Conservation (phyloP, 2,797 vertebrate genomes). For the Alosa sapidissima region DNA sequence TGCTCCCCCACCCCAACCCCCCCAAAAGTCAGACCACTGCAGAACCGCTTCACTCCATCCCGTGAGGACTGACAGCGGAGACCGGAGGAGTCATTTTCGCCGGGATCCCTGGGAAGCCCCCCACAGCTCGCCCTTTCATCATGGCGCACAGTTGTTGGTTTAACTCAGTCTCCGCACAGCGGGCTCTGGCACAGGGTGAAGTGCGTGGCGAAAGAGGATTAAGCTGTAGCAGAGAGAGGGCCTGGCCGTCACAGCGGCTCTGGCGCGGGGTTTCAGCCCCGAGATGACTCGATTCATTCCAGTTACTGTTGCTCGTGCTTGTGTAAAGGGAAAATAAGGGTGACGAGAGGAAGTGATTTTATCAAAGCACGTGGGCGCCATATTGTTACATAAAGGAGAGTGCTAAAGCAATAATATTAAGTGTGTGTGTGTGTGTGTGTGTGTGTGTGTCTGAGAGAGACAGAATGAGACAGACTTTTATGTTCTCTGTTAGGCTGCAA, state of each 20-base stretch:
- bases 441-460: background rate
- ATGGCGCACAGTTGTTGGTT: conserved; percentile 71
- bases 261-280: background rate
- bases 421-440: background rate
- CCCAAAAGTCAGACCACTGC: background rate
- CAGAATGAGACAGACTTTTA: background rate
- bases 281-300: background rate
- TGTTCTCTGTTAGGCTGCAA: background rate
- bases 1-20: background rate
- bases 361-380: background rate
- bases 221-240: background rate
- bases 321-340: background rate
- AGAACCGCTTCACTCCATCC: background rate
- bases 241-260: background rate
- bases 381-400: background rate
- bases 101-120: conserved; percentile 52
- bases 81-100: conserved; percentile 65
- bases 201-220: conserved; percentile 64
- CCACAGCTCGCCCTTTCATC: conserved; percentile 69
- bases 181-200: conserved; percentile 64
- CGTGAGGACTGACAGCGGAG: conserved; percentile 59
- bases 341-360: background rate
- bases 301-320: background rate
- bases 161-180: conserved; percentile 71
- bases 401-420: background rate